A percentile compares a stretch with the other conserved stretches of the same genome.
These are phyloP conservation scores for Polypedilum pembai DNA, from an alignment of 1,140 invertebrate species.

Conservation along the genomic window DNA sequence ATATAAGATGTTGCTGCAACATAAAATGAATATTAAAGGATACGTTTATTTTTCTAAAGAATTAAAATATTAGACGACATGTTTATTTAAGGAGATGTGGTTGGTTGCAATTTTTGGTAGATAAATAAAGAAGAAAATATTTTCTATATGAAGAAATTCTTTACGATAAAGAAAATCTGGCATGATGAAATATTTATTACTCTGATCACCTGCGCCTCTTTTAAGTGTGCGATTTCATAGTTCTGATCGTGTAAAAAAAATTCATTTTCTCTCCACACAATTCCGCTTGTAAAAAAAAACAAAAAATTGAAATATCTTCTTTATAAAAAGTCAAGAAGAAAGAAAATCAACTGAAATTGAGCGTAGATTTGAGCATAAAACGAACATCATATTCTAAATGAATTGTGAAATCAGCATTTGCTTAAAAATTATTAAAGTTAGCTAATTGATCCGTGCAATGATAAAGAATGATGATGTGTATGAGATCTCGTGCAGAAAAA, in stretches of 20 bases:
- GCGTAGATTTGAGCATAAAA: background rate
- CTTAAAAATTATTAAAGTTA: conserved; percentile 23
- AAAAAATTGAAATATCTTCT: background rate
- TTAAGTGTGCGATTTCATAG: too few relatives aligned
- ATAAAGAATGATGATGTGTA: background rate
- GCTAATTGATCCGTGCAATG: background rate
- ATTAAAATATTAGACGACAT: conserved; percentile 9
- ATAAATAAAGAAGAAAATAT: background rate
- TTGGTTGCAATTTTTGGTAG: background rate
- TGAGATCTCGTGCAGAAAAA: background rate
- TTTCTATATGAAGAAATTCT: too few relatives aligned
- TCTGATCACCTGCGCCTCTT: too few relatives aligned
- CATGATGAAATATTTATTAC: too few relatives aligned
- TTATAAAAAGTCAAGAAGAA: background rate
- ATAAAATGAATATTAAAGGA: too few relatives aligned
- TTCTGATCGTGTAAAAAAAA: too few relatives aligned
- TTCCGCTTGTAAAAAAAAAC: background rate
- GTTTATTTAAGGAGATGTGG: background rate
- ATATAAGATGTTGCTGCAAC: background rate
- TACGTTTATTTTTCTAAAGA: background rate
- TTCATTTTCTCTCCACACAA: too few relatives aligned
- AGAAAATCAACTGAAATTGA: conserved; percentile 8
- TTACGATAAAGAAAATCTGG: too few relatives aligned
- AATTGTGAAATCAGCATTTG: conserved; percentile 23
- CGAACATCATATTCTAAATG: conserved; percentile 21